Base-by-base conservation (phyloP, 64 coral and sea anemone genomes). In the Actinia tenebrosa region DNA sequence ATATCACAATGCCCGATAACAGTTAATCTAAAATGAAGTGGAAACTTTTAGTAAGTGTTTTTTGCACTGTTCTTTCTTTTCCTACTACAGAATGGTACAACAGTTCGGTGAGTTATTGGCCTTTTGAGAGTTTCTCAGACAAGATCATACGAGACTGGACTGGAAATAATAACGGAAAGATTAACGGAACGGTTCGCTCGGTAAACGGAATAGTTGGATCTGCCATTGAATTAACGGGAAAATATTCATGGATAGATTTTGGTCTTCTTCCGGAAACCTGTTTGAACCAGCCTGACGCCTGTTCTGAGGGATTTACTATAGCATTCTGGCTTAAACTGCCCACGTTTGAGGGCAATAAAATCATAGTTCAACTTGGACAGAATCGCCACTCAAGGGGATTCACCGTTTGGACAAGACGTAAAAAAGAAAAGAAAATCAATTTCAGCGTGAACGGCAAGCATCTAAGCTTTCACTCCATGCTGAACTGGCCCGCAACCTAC, bases 311-410 rank as follows among this genome's bases (percentile, higher is more conserved):
- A 16, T 88, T 91, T 82, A 93, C 91, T 2, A 60, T 96, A 25
- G 89, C 92, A 59, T 93, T 96, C 64, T 96, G 94, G 94, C 25
- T 96, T 3, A 96, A 93, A 61, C 83, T 96, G 42, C 91, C 88
- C 10, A 71, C 78, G 1, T 93, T 96, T 64, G 18, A 81, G n/a
- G 88, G 91, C 17, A 96, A 96, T 42, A 88, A 62, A 53, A 93
- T 96, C 27, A 86, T 96, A 68, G 47, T 96, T 6, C 94, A 96
- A 84, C 71, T 93, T 23, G 94, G 88, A 52, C 84, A 88, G 37
- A 90, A 96, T 64, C 91, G 94, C 25, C 88, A 86, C 43, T 90
- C 94, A 18, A 56, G 91, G 22, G 91, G 94, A 10, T 96, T 96
- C 54, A 96, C 91, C 17, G 72, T 96, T 23, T 96, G 94, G 94